Percentiles rank a stretch among this genome's conserved stretches.
These are phyloP conservation scores for Brachionus plicatilis DNA, from an alignment of 1,140 invertebrate species.

Conservation along the genomic window DNA sequence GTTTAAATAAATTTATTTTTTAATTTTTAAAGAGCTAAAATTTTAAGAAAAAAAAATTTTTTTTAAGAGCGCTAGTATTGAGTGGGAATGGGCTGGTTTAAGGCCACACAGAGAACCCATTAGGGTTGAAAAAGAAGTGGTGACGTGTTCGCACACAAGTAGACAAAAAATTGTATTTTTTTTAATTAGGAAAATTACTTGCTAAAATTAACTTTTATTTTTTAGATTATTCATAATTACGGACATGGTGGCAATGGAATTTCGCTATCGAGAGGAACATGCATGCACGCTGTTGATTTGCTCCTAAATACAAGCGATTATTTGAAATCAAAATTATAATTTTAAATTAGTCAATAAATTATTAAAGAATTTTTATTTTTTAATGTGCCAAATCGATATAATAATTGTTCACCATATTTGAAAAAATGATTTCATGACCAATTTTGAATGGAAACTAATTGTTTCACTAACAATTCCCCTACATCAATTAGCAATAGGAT, in stretches of 20 bases:
- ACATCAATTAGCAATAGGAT: background rate
- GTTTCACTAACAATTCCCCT: background rate
- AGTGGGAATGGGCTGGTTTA: slow-evolving; percentile 67
- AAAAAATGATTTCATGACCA: background rate
- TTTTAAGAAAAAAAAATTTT: too few relatives aligned
- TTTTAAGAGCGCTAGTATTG: slow-evolving; percentile 46
- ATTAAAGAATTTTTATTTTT: background rate
- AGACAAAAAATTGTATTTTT: slow-evolving; percentile 26
- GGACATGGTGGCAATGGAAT: slow-evolving; percentile 86
- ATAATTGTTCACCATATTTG: background rate
- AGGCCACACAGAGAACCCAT: slow-evolving; percentile 69
- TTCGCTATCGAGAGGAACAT: slow-evolving; percentile 76
- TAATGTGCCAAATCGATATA: background rate
- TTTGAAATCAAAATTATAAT: slow-evolving; percentile 35
- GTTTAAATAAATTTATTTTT: background rate
- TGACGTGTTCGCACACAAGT: background rate
- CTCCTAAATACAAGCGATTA: slow-evolving; percentile 49
- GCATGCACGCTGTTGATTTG: slow-evolving; percentile 66
- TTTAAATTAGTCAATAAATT: background rate
- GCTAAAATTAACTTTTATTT: background rate
- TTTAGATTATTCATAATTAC: slow-evolving; percentile 72
- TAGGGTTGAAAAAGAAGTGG: slow-evolving; percentile 63
- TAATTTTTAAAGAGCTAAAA: too few relatives aligned
- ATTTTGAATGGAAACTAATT: background rate
- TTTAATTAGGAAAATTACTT: background rate